These are phyloP conservation scores for Callyntrura guangdongensis DNA, from an alignment of 2,888 invertebrate species.

Conservation along the genomic window DNA sequence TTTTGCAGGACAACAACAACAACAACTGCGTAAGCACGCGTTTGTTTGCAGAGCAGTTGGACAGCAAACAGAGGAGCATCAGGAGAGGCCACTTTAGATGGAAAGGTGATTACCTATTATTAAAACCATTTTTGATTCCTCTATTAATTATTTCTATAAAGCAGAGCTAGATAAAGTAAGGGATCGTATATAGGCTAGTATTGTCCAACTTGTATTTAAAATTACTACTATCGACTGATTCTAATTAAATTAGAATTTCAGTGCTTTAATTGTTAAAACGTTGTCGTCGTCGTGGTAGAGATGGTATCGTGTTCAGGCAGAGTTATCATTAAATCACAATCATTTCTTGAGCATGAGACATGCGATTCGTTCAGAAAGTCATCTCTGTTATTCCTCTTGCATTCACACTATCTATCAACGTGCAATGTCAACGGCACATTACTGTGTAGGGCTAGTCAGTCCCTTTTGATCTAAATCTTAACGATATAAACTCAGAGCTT, in stretches of 20 bases:
- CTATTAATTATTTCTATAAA: not conserved
- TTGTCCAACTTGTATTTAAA: not conserved
- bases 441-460: not conserved
- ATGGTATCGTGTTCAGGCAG: slow-evolving; percentile 2
- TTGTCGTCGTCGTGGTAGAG: not conserved
- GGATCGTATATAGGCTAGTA: not conserved
- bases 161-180: not conserved
- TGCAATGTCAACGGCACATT: too few relatives aligned
- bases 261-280: slow-evolving; percentile 27
- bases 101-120: slow-evolving; percentile 57
- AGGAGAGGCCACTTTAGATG: slow-evolving; percentile 36
- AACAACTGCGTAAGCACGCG: slow-evolving; percentile 38
- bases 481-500: not conserved
- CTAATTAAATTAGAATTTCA: slow-evolving; percentile 30
- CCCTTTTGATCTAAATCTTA: not conserved
- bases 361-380: not conserved
- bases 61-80: not conserved
- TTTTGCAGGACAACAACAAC: slow-evolving; percentile 22
- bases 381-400: not conserved
- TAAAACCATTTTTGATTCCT: not conserved
- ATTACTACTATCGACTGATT: not conserved
- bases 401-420: not conserved
- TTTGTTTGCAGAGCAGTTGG: slow-evolving; percentile 11
- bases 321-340: slow-evolving; percentile 20
- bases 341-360: slow-evolving; percentile 11